phyloP scores from a whole-genome alignment of 2,113 vertebrate genomes.

The Suncus etruscus region DNA sequence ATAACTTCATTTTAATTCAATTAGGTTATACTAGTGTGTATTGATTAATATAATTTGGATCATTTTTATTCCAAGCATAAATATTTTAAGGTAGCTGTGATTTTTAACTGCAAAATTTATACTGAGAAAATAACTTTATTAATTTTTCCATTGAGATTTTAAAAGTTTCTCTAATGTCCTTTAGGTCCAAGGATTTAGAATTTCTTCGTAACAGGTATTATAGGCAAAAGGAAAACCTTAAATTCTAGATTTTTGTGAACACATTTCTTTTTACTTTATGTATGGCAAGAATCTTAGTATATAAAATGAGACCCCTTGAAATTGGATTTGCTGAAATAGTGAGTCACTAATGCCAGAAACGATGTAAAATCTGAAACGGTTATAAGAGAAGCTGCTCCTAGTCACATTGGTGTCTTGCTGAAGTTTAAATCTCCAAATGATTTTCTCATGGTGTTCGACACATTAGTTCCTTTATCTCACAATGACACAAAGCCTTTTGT shows the following conservation, averaged over 20 bases:
- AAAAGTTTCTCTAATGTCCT: neutral
- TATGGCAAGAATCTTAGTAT: slow-evolving; percentile 38
- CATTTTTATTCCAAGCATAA: slow-evolving; percentile 8
- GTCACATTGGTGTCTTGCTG: neutral
- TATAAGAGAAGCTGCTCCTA: neutral
- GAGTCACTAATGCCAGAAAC: neutral
- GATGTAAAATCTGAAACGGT: slow-evolving; percentile 31
- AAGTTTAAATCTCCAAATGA: neutral
- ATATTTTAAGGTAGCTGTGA: slow-evolving; percentile 30
- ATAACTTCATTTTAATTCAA: slow-evolving; percentile 59
- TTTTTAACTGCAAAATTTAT: slow-evolving; percentile 57
- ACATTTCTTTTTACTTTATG: neutral
- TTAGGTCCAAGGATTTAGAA: neutral
- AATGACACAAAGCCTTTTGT: slow-evolving; percentile 20
- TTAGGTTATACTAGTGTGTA: neutral
- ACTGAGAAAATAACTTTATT: neutral
- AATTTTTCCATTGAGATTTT: neutral
- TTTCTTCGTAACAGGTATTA: slow-evolving; percentile 50
- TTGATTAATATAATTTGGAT: slow-evolving; percentile 48
- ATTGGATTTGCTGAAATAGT: slow-evolving; percentile 40
- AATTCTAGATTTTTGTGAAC: slow-evolving; percentile 16
- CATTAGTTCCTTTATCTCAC: neutral
- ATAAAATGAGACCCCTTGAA: slow-evolving; percentile 14
- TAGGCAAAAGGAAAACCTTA: neutral
- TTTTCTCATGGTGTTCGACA: neutral